phyloP scores from a whole-genome alignment of 2,113 vertebrate genomes.

The Protobothrops flavoviridis region DNA sequence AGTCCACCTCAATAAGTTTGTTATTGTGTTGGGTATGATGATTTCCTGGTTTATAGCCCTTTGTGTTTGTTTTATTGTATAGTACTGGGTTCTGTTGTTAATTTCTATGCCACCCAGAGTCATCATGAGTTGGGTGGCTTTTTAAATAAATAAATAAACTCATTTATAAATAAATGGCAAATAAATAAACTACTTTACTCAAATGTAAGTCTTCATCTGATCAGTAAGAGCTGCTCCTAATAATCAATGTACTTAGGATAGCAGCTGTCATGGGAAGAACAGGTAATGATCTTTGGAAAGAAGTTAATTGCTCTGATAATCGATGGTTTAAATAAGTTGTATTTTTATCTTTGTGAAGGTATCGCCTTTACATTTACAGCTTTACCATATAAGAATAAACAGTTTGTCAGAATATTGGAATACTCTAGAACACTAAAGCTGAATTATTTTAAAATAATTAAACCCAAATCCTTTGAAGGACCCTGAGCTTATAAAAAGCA shows the following conservation, averaged over 20 bases:
- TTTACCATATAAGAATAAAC: neutral
- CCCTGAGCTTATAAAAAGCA: neutral
- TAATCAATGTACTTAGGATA: neutral
- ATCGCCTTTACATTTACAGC: neutral
- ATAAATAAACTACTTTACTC: conserved; percentile 28
- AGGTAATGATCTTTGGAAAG: conserved; percentile 7
- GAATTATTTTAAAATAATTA: neutral
- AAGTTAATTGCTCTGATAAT: neutral
- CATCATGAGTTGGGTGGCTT: too few relatives aligned
- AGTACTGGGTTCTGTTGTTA: too few relatives aligned
- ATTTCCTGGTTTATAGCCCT: too few relatives aligned
- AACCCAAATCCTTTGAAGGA: neutral
- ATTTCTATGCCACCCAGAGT: too few relatives aligned
- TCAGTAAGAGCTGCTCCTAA: neutral
- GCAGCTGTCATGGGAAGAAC: neutral
- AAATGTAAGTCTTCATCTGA: neutral
- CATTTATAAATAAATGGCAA: conserved; percentile 50
- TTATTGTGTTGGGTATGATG: too few relatives aligned
- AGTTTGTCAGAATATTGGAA: neutral
- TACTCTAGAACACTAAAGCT: neutral
- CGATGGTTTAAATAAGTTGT: neutral
- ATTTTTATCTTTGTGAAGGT: neutral
- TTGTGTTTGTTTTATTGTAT: too few relatives aligned
- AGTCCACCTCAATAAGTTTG: too few relatives aligned
- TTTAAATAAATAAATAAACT: neutral